These are phyloP conservation scores for Casuarius casuarius DNA, from an alignment of 2,113 vertebrate genomes.

Conservation along the genomic window DNA sequence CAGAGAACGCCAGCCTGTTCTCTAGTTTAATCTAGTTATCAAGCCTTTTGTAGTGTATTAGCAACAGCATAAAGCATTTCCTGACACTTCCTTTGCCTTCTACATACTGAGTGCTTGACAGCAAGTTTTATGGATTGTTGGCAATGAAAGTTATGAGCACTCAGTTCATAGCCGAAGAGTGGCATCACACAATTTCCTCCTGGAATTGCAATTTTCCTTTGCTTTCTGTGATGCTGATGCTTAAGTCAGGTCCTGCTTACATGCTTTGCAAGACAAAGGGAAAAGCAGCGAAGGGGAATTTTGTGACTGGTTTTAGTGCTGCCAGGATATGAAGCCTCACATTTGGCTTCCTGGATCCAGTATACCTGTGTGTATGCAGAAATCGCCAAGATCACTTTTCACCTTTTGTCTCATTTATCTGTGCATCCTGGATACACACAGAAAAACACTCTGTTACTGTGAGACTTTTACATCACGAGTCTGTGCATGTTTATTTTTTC, in stretches of 20 bases:
- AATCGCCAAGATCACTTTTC: not conserved
- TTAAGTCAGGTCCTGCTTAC: not conserved
- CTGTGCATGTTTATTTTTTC: not conserved
- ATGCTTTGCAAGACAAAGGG: not conserved
- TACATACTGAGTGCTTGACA: conserved; percentile 22
- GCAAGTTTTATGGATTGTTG: conserved; percentile 45
- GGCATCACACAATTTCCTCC: conserved; percentile 20
- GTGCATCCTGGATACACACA: not conserved
- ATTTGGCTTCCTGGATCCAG: not conserved
- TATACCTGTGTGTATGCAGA: not conserved
- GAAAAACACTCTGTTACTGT: not conserved
- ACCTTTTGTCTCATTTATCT: not conserved
- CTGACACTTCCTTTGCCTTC: conserved; percentile 51
- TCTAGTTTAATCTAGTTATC: conserved; percentile 44
- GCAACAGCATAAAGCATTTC: conserved; percentile 54
- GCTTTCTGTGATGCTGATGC: not conserved
- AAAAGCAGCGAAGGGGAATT: not conserved
- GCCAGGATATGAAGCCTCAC: not conserved
- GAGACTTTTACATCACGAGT: not conserved
- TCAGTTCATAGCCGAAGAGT: conserved; percentile 25
- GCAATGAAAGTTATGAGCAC: conserved; percentile 21
- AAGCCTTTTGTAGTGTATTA: conserved; percentile 54
- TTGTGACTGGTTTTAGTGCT: not conserved
- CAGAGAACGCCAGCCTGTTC: not conserved
- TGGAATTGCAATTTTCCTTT: conserved; percentile 8